These are phyloP conservation scores for Salarias fasciatus DNA, from an alignment of 2,797 vertebrate species.

Conservation along the genomic window DNA sequence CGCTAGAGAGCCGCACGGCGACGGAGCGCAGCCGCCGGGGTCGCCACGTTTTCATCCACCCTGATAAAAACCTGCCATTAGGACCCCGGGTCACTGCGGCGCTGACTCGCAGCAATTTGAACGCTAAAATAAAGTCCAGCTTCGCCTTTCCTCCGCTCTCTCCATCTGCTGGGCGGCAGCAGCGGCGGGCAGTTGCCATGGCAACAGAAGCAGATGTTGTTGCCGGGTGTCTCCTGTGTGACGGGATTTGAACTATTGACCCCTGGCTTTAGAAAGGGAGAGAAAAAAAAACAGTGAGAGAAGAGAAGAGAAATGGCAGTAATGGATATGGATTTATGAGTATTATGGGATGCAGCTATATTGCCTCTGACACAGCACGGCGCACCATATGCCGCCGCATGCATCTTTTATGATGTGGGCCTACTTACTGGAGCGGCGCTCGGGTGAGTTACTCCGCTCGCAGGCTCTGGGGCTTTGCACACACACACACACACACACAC, in stretches of 20 bases:
- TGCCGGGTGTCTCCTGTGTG: slow-evolving; percentile 57
- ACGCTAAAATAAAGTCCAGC: not conserved
- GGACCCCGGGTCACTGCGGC: too few relatives aligned
- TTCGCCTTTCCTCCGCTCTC: not conserved
- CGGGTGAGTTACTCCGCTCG: slow-evolving; percentile 36
- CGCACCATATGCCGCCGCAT: slow-evolving; percentile 66
- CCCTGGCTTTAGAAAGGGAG: slow-evolving; percentile 32
- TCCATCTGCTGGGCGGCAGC: slow-evolving; percentile 14
- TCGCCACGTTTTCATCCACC: too few relatives aligned
- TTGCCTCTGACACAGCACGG: slow-evolving; percentile 51
- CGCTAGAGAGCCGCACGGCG: too few relatives aligned
- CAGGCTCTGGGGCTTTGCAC: slow-evolving; percentile 15
- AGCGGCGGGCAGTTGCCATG: slow-evolving; percentile 67
- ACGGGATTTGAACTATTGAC: slow-evolving; percentile 77
- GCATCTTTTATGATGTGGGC: slow-evolving; percentile 67
- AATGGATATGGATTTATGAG: slow-evolving; percentile 75
- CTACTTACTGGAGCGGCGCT: slow-evolving; percentile 28
- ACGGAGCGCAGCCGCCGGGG: too few relatives aligned
- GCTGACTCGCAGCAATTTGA: slow-evolving; percentile 52
- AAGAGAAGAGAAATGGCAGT: slow-evolving; percentile 53
- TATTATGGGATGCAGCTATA: slow-evolving; percentile 43
- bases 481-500: slow-evolving; percentile 11
- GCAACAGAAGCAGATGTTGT: slow-evolving; percentile 78
- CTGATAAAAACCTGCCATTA: too few relatives aligned
- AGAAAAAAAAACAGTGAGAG: slow-evolving; percentile 5